Conservation (phyloP, 2,797 vertebrate genomes). For the Sylvilagus floridanus region DNA sequence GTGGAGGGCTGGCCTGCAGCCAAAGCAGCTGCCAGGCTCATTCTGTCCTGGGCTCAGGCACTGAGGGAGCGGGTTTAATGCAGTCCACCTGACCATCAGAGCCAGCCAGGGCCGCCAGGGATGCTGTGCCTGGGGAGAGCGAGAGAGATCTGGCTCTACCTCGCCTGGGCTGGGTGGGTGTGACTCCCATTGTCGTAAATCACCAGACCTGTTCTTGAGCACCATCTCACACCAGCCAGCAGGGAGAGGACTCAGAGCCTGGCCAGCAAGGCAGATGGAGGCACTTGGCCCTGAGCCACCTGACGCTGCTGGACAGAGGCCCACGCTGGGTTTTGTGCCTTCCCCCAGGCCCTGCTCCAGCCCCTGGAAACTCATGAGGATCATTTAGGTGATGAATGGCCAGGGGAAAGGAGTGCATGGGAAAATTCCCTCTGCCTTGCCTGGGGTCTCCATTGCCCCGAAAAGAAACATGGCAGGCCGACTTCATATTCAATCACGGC, state of each 20-base stretch:
- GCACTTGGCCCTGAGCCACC: background rate
- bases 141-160: background rate
- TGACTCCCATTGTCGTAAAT: background rate
- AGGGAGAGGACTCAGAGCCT: background rate
- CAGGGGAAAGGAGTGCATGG: background rate
- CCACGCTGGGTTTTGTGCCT: fast-evolving
- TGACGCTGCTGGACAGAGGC: background rate
- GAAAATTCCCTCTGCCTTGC: background rate
- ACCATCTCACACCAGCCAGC: background rate
- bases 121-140: background rate
- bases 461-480: background rate
- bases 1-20: background rate
- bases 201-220: background rate
- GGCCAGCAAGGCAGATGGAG: background rate
- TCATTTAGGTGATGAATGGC: background rate
- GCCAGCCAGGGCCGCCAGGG: background rate
- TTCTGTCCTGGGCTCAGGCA: background rate
- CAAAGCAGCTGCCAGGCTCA: background rate
- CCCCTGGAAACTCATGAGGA: background rate
- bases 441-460: background rate
- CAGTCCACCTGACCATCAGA: background rate
- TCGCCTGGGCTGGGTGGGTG: background rate
- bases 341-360: no score
- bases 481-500: fast-evolving
- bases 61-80: background rate